A percentile compares a stretch with the other conserved stretches of the same genome.
Conservation (phyloP, 2,888 invertebrate genomes). For the Leucoma salicis region DNA sequence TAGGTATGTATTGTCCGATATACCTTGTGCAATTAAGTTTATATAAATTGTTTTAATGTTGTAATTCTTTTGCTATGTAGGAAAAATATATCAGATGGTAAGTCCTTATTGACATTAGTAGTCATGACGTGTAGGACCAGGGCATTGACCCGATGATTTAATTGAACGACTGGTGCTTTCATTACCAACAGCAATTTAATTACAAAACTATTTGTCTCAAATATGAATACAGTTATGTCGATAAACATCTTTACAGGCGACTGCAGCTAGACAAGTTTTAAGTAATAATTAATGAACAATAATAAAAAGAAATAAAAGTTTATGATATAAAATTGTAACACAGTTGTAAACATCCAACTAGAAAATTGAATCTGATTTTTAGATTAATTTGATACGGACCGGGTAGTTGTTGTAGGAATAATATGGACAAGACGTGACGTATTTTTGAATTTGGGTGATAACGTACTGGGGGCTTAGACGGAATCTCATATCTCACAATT, state of each 20-base stretch:
- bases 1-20: no score
- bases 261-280: constrained; percentile 38
- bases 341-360: constrained; percentile 72
- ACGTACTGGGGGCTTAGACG: no score
- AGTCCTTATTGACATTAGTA: no score
- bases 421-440: constrained; percentile 42
- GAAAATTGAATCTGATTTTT: constrained; percentile 72
- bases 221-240: constrained; percentile 22
- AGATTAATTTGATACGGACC: constrained; percentile 59
- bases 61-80: no score
- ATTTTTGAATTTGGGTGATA: no score
- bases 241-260: constrained; percentile 39
- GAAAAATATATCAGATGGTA: no score
- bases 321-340: constrained; percentile 75
- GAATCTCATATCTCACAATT: no score
- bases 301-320: constrained; percentile 67
- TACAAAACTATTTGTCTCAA: background rate
- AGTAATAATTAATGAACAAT: constrained; percentile 60
- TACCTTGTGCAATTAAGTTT: no score
- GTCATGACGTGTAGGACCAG: no score
- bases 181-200: background rate
- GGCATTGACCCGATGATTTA: no score
- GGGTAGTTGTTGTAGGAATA: constrained; percentile 25
- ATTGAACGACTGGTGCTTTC: background rate
- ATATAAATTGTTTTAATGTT: no score